A percentile compares a stretch with the other conserved stretches of the same genome.
phyloP scores from a whole-genome alignment of 2,797 vertebrate genomes.

The Trichosurus vulpecula region DNA sequence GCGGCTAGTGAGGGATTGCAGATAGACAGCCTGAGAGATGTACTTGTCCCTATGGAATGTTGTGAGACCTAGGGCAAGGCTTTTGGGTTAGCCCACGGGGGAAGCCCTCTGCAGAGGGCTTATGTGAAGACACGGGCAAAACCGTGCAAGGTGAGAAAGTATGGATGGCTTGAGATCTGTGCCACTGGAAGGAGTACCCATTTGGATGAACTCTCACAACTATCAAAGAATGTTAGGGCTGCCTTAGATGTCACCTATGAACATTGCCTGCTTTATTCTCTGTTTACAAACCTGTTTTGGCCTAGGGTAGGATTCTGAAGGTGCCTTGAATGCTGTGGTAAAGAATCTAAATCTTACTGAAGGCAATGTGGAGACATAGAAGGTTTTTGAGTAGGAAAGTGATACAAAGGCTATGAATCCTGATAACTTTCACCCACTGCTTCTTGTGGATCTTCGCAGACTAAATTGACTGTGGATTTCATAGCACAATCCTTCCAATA shows the following conservation, averaged over 20 bases:
- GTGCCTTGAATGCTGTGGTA: background rate
- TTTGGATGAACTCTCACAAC: background rate
- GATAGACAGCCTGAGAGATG: background rate
- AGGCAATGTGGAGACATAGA: background rate
- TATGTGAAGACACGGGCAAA: background rate
- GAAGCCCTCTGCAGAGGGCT: background rate
- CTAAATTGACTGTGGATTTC: background rate
- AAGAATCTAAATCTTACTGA: background rate
- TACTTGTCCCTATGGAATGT: background rate
- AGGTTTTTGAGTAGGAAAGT: background rate
- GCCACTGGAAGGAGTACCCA: background rate
- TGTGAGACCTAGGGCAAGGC: background rate
- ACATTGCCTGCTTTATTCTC: background rate
- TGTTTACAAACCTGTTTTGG: background rate
- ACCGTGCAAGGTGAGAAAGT: background rate
- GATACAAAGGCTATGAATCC: background rate
- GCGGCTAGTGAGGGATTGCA: background rate
- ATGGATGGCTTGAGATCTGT: background rate
- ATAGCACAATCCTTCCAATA: background rate
- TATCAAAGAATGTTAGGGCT: background rate
- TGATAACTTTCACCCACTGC: background rate
- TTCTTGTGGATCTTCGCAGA: background rate
- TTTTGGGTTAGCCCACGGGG: background rate
- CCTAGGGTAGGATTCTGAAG: background rate
- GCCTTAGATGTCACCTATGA: background rate